A percentile compares a stretch with the other conserved stretches of the same genome.
Conservation (phyloP, 1,140 invertebrate genomes). For the Cepaea nemoralis region DNA sequence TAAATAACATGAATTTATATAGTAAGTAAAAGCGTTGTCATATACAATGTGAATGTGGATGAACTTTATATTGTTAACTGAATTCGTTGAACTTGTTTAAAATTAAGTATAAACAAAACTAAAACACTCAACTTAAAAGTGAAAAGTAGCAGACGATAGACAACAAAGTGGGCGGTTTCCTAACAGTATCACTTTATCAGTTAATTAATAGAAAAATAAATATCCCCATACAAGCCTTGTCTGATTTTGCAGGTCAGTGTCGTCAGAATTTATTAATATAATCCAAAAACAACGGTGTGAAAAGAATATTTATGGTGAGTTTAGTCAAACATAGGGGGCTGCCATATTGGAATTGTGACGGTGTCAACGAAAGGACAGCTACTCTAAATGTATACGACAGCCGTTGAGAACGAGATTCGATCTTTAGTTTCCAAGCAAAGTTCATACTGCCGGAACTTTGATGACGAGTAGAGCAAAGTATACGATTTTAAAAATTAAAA, state of each 20-base stretch:
- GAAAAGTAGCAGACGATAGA: background rate
- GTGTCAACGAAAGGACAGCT: constrained; percentile 32
- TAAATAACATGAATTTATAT: too few relatives aligned
- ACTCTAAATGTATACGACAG: constrained; percentile 11
- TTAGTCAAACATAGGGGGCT: constrained; percentile 17
- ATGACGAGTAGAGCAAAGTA: too few relatives aligned
- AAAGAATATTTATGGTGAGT: background rate
- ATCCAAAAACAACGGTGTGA: background rate
- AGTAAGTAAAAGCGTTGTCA: too few relatives aligned
- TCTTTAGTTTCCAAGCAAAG: background rate
- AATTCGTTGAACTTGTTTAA: too few relatives aligned
- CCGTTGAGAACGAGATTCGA: background rate
- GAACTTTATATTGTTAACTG: too few relatives aligned
- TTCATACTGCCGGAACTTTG: too few relatives aligned
- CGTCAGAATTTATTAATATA: background rate
- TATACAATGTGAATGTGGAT: too few relatives aligned
- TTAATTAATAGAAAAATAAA: background rate
- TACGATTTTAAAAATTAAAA: too few relatives aligned
- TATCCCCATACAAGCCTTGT: background rate
- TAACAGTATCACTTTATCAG: background rate
- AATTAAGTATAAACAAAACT: too few relatives aligned
- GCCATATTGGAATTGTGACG: constrained; percentile 37
- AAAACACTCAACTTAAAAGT: too few relatives aligned
- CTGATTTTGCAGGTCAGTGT: background rate
- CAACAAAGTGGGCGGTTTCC: background rate